phyloP scores from a whole-genome alignment of 2,797 vertebrate genomes.

The Arrhamphus sclerolepis region DNA sequence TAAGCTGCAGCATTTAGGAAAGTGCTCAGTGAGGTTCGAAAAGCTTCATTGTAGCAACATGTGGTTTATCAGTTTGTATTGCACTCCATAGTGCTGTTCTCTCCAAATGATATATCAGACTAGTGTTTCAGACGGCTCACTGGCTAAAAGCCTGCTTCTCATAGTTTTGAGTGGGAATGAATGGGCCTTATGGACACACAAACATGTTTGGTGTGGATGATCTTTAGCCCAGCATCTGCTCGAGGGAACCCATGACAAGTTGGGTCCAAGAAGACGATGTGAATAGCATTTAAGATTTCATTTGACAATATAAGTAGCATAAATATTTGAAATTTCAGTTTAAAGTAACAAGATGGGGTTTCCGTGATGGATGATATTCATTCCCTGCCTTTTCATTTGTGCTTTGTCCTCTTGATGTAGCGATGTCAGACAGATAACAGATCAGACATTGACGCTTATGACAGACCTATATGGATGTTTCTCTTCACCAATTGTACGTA shows the following conservation, averaged over 20 bases:
- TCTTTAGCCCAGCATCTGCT: neutral
- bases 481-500: neutral
- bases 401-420: constrained; percentile 1
- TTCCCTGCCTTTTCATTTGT: neutral
- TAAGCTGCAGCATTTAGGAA: too few relatives aligned
- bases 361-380: neutral
- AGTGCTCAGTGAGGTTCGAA: too few relatives aligned
- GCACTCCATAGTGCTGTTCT: too few relatives aligned
- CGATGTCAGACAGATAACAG: constrained; percentile 22
- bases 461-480: neutral
- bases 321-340: neutral
- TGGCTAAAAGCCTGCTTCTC: too few relatives aligned
- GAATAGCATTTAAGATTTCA: neutral
- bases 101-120: too few relatives aligned
- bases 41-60: too few relatives aligned
- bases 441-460: constrained; percentile 21
- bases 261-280: neutral
- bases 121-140: too few relatives aligned
- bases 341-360: neutral
- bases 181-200: neutral
- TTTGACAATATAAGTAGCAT: neutral
- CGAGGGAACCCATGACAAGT: too few relatives aligned
- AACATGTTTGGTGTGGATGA: neutral
- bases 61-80: too few relatives aligned
- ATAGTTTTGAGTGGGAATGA: too few relatives aligned